A percentile compares a stretch with the other conserved stretches of the same genome.
Conservation (phyloP, 2,888 invertebrate species). For the Muscina levida region DNA sequence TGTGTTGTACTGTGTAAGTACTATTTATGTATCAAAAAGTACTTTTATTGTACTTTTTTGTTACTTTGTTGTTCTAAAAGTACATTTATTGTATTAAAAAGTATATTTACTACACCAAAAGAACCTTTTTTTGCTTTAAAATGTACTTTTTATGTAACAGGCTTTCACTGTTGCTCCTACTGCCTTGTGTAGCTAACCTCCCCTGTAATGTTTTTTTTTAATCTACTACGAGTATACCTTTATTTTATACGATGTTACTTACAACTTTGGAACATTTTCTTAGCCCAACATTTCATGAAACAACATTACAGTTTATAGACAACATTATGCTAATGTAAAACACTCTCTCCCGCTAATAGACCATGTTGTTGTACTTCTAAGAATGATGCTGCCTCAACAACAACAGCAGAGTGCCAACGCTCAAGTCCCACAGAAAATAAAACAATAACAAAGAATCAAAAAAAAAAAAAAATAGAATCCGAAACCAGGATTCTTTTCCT, state of each 20-base stretch:
- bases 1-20: no score
- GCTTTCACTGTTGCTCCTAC: no score
- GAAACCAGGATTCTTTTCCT: conserved; percentile 47
- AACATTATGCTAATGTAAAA: conserved; percentile 65
- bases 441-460: conserved; percentile 29
- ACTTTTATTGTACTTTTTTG: no score
- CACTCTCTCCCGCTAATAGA: conserved; percentile 67
- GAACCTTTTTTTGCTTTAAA: no score
- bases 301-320: conserved; percentile 56
- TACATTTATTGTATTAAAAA: no score
- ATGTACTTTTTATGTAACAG: no score
- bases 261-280: background rate
- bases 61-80: no score
- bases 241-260: background rate
- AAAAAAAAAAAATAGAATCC: background rate
- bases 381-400: conserved; percentile 58
- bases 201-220: background rate
- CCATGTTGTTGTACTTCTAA: conserved; percentile 65
- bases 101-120: no score
- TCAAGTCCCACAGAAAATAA: background rate
- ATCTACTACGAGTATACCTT: background rate
- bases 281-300: conserved; percentile 24
- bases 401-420: conserved; percentile 8
- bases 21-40: no score
- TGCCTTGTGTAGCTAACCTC: background rate